Evolutionary conservation across 2,797 vertebrate species (phyloP).

Genomic region (Lithobates sylvaticus): DNA sequence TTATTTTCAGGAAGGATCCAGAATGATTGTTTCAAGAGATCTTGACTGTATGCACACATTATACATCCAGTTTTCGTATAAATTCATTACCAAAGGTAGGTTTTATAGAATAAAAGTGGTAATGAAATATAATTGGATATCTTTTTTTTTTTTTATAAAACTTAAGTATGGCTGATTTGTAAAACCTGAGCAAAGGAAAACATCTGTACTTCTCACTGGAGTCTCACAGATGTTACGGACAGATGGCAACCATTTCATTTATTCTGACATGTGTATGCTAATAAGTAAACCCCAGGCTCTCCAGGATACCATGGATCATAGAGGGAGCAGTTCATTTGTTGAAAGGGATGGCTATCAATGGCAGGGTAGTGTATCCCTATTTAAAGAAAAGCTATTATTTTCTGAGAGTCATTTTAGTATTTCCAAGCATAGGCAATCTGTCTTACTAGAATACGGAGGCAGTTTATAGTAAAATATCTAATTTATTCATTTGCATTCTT

Average conservation of each 20-base stretch:
- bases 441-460: not conserved
- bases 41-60: conserved; percentile 91
- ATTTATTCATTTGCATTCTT: not conserved
- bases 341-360: not conserved
- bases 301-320: not conserved
- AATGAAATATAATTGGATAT: too few relatives aligned
- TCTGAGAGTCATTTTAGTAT: not conserved
- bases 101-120: not conserved
- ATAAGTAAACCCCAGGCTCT: not conserved
- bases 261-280: not conserved
- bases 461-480: not conserved
- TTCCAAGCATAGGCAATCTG: not conserved
- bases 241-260: not conserved
- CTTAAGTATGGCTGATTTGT: not conserved
- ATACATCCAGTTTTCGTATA: conserved; percentile 96
- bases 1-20: conserved; percentile 88
- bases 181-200: not conserved
- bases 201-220: not conserved
- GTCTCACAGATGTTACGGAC: not conserved
- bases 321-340: not conserved
- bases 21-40: conserved; percentile 94
- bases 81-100: conserved; percentile 95
- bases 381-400: not conserved
- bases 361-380: not conserved
- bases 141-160: not conserved